Evolutionary conservation across 2,797 vertebrate genomes (phyloP).

Genomic region (Borostomias antarcticus): DNA sequence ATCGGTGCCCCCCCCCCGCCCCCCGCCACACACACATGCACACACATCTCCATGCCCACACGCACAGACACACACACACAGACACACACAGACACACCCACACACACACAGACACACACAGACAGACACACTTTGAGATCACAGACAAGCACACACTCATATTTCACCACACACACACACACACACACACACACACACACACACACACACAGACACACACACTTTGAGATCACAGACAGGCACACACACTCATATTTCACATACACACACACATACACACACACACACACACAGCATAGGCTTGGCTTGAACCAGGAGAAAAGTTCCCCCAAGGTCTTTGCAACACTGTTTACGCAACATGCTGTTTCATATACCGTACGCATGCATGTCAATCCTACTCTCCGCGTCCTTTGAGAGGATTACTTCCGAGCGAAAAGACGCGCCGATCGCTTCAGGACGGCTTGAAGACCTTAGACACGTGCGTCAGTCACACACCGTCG

Average conservation of each 20-base stretch:
- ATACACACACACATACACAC: conserved; percentile 22
- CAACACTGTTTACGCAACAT: neutral
- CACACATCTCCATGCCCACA: conserved; percentile 20
- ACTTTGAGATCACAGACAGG: too few species aligned
- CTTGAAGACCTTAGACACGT: too few species aligned
- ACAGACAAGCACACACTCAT: neutral
- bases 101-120: neutral
- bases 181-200: neutral
- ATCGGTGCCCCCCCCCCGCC: too few species aligned
- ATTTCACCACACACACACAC: neutral
- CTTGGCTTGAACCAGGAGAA: conserved; percentile 30
- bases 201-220: conserved; percentile 21
- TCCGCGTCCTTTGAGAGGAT: too few species aligned
- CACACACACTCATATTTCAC: conserved; percentile 30
- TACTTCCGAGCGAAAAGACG: too few species aligned
- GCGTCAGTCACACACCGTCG: too few species aligned
- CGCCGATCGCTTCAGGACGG: too few species aligned
- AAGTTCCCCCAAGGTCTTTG: neutral
- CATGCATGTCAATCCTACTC: too few species aligned
- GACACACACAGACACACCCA: conserved; percentile 8
- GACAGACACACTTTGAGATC: neutral
- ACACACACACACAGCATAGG: conserved; percentile 40
- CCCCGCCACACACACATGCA: conserved; percentile 24
- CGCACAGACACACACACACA: conserved; percentile 3
- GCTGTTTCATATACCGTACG: too few species aligned